Evolutionary conservation across 2,888 invertebrate genomes (phyloP), one percentile per base, ranked within the genome.

Genomic region (Mesoligia furuncula): DNA sequence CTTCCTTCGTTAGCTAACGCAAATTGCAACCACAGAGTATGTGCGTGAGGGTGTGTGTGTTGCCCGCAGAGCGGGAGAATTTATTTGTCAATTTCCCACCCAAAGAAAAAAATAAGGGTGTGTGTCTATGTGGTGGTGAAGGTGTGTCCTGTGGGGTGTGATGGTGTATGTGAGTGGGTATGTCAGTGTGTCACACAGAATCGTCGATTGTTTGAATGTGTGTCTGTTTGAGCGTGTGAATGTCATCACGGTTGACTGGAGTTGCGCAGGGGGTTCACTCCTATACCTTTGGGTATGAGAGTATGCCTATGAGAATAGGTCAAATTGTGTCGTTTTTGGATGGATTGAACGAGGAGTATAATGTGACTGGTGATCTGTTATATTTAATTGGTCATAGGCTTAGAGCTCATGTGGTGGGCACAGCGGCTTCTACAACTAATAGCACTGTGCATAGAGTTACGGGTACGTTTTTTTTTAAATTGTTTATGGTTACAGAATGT

Each of bases 1-100:
- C 67, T 78, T 79, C 71, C 83, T 85, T 73, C 73, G 77, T 65
- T 73, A 64, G 75, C 85, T 65, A 79, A 83, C 75, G 85, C 81
- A 87, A 88, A 87, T 87, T 88, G 85, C 77, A 85, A 80, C 87
- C 81, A 74, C 87, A 85, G 42, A 64, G 76, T 67, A 62, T 68
- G 31, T 61, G 27, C 48, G 45, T 68, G 51, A 31, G 11, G 17
- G 20, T 42, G 51, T 73, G 31, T 67, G 36, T 48, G 17, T 42
- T 42, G 42, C 42, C n/a, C n/a, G 1, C 9, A 42, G 11, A 42
- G 42, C 9, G 42, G 42, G 42, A 42, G 42, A 42, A 42, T 0
- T 42, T 42, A 42, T 42, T 42, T 9, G 42, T 8, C 42, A 42
- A 39, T 42, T 42, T 42, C 9, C 42, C 42, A 42, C 42, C 42